Evolutionary conservation across 2,888 invertebrate genomes (phyloP), one percentile per base, ranked within the genome.

Genomic region (Prosapia bicincta): DNA sequence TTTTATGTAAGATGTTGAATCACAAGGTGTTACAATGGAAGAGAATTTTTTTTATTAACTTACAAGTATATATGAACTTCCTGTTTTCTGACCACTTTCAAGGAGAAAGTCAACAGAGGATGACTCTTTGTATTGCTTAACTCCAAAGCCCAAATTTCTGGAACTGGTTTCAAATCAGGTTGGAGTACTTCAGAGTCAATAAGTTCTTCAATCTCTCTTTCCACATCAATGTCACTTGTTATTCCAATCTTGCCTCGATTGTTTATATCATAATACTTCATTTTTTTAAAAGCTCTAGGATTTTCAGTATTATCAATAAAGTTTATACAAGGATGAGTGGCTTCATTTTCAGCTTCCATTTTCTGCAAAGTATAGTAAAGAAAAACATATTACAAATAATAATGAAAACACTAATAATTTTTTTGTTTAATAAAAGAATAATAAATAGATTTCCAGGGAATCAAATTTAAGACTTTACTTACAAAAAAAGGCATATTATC

Each of bases 1-100:
- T n/a, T n/a, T n/a, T n/a, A n/a, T n/a, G n/a, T n/a, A n/a, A n/a
- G n/a, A n/a, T n/a, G n/a, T n/a, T n/a, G n/a, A n/a, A n/a, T n/a
- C n/a, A n/a, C n/a, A n/a, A n/a, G n/a, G n/a, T n/a, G n/a, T n/a
- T n/a, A n/a, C n/a, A 30, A 30, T 30, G 30, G 9, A 7, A 38
- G 13, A 13, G 6, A 38, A 38, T 15, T 38, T 38, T 2, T 38
- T 38, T 38, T 38, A 2, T 38, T 38, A 28, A 71, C 74, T 74
- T 68, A 74, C 74, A 74, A 10, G 30, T 69, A 74, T 3, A 69
- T 28, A 69, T 74, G 30, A 6, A 74, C 74, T 69, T 74, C 54
- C 25, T 74, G 69, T 69, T 74, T 74, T 30, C 66, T 69, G n/a
- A 74, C 26, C 0, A 13, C 30, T 30, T 15, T 30, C 23, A 25